Percentiles rank a stretch among this genome's conserved stretches.
Evolutionary conservation across 2,113 vertebrate genomes (phyloP).

Genomic region (Carlito syrichta): DNA sequence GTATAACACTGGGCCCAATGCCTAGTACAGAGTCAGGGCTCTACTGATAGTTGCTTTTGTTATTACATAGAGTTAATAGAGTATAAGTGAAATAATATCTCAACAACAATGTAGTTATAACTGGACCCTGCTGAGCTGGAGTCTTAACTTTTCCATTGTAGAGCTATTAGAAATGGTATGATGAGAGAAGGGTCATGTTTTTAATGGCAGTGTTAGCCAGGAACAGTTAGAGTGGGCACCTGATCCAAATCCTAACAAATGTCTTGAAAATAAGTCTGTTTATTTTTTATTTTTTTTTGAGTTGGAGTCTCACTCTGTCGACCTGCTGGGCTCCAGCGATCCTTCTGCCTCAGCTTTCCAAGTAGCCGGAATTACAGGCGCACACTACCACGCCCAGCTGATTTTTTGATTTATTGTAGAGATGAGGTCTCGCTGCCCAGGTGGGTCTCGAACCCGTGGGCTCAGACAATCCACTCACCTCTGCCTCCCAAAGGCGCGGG

Average conservation of each 20-base stretch:
- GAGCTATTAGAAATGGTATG: background rate
- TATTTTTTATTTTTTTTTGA: too few relatives aligned
- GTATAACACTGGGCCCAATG: background rate
- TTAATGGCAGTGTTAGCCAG: background rate
- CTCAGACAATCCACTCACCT: too few relatives aligned
- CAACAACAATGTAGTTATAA: background rate
- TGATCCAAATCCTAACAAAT: background rate
- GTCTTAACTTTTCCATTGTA: background rate
- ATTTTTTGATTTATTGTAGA: too few relatives aligned
- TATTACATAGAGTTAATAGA: background rate
- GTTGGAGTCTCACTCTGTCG: too few relatives aligned
- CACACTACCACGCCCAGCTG: too few relatives aligned
- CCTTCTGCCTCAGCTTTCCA: too few relatives aligned
- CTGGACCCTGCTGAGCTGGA: background rate
- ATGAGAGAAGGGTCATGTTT: background rate
- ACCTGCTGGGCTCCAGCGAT: too few relatives aligned
- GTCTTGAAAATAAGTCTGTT: slow-evolving; percentile 4
- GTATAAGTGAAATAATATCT: background rate
- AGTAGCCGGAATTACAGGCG: too few relatives aligned
- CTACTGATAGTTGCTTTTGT: background rate
- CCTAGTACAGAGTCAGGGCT: background rate
- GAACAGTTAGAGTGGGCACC: background rate
- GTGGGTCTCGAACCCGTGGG: too few relatives aligned
- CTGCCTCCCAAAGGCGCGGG: too few relatives aligned
- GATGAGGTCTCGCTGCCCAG: too few relatives aligned